These are phyloP conservation scores for Jordanella pulchra DNA, from an alignment of 2,797 vertebrate genomes.

Conservation along the genomic window DNA sequence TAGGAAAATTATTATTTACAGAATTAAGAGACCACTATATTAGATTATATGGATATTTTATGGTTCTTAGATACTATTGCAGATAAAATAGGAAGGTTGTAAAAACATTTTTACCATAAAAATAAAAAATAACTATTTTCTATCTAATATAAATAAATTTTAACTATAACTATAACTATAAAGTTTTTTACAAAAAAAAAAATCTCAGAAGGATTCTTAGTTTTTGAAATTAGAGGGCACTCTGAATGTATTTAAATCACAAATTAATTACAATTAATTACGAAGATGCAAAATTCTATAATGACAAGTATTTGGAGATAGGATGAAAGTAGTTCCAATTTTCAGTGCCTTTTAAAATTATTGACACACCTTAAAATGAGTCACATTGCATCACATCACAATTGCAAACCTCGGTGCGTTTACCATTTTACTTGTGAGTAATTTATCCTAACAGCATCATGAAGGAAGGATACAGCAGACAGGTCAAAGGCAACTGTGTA, in stretches of 20 bases:
- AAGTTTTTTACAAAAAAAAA: neutral
- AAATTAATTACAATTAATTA: neutral
- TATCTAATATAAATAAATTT: neutral
- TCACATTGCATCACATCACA: neutral
- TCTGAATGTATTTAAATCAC: slow-evolving; percentile 1
- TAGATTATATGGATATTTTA: neutral
- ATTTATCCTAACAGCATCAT: neutral
- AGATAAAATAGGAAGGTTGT: neutral
- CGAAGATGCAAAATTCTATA: neutral
- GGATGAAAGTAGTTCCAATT: neutral
- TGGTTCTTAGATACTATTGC: neutral
- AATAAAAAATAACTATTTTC: neutral
- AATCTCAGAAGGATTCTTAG: neutral
- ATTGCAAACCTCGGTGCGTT: neutral
- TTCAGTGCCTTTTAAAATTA: neutral
- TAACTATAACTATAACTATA: no score
- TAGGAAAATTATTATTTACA: neutral
- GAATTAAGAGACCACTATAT: neutral
- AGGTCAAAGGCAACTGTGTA: no score
- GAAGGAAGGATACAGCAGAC: neutral
- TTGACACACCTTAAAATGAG: neutral
- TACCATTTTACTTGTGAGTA: neutral
- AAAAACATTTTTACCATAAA: neutral
- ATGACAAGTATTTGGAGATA: neutral
- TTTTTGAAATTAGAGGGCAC: neutral